Evolutionary conservation across 2,797 vertebrate genomes (phyloP), one percentile per base, ranked within the genome.

Genomic region (Margarornis squamiger): DNA sequence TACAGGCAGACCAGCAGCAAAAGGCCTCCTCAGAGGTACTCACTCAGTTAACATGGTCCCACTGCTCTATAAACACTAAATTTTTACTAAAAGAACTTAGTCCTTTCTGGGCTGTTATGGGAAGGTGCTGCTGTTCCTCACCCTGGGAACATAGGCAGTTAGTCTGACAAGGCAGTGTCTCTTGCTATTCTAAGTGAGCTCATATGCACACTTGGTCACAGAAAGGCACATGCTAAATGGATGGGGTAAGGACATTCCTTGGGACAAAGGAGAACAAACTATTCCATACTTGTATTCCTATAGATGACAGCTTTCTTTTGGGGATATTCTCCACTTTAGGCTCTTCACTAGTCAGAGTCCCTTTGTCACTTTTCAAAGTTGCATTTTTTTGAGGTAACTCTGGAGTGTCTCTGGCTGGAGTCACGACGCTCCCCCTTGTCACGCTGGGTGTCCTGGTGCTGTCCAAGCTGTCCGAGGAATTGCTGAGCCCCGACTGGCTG

Each of bases 381-480:
- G 99, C 99, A 98, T 98, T 98, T 96, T 98, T 98, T 93, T 98
- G 96, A 97, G 98, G 66, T 92, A 95, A 98, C 97, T 97, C 98
- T 30, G 98, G 95, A 90, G 98, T 98, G 83, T 98, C 98, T 59
- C 98, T 98, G 91, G 98, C 98, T 10, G 98, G 98, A 81, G 97
- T 98, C 27, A 98, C 97, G 5, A 98, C 16, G 7, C 98, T 97
- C 19, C 98, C 98, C 73, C 98, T 98, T 2, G 99, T 99, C 96
- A 99, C 98, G 23, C 99, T 99, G 97, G 99, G 99, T 24, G 99
- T 99, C 54, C 98, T 98, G 78, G 99, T 99, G 97, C 99, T 99
- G 97, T 99, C 98, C 45, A 99, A 98, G 97, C 99, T 99, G 98
- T 99, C 99, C 0, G 99, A 99, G 5, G 99, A 99, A 94, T 99